phyloP scores from a whole-genome alignment of 2,888 invertebrate species.

The Stratiomys singularior region DNA sequence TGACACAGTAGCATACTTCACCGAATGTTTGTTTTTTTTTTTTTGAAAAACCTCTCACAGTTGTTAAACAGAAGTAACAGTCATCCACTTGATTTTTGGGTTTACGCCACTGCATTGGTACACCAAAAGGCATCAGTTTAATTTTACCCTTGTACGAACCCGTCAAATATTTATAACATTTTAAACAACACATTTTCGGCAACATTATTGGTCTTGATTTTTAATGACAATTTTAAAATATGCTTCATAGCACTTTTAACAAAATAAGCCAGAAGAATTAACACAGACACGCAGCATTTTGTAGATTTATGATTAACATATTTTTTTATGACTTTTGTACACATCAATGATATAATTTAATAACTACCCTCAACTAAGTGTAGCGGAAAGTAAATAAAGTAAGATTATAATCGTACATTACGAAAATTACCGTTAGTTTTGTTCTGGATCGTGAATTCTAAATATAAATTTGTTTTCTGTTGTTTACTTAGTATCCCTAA shows the following conservation, averaged over 20 bases:
- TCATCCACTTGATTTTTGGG: background rate
- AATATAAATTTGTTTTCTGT: no score
- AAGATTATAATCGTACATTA: no score
- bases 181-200: background rate
- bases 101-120: background rate
- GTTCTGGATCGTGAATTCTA: background rate
- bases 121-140: background rate
- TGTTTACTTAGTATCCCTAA: no score
- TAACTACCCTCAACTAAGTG: background rate
- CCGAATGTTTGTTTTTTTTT: background rate
- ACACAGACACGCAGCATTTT: background rate
- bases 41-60: background rate
- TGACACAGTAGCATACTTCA: background rate
- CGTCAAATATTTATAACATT: background rate
- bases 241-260: background rate
- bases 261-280: background rate
- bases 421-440: background rate
- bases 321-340: background rate
- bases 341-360: background rate
- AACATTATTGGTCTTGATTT: background rate
- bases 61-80: slow-evolving; percentile 8
- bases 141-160: background rate
- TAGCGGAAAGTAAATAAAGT: background rate
- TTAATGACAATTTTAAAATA: background rate
- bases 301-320: background rate